Percentiles rank a stretch among this genome's conserved stretches.
These are phyloP conservation scores for Plectropomus leopardus DNA, from an alignment of 2,113 vertebrate genomes.

Conservation along the genomic window DNA sequence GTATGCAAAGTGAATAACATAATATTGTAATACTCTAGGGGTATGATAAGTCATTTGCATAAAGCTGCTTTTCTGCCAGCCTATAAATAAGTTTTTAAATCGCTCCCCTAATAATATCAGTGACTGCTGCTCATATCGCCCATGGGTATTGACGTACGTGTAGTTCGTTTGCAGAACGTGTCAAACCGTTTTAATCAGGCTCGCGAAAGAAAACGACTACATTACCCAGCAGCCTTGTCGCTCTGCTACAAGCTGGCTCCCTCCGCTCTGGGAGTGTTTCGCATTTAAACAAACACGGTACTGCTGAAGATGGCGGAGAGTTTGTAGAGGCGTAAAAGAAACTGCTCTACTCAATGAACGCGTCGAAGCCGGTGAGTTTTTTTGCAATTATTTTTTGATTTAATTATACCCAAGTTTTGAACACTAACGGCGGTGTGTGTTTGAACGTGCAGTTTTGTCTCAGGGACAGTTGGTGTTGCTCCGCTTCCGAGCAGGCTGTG, in stretches of 20 bases:
- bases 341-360: conserved; percentile 83
- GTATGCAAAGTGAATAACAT: neutral
- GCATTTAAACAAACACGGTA: conserved; percentile 90
- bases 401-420: conserved; percentile 8
- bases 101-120: conserved; percentile 79
- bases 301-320: conserved; percentile 89
- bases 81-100: conserved; percentile 81
- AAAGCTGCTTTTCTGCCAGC: conserved; percentile 51
- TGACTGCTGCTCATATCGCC: conserved; percentile 74
- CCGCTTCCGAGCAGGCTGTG: conserved; percentile 71
- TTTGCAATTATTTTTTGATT: neutral
- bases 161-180: conserved; percentile 70
- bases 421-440: conserved; percentile 3
- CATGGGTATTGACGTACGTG: conserved; percentile 76
- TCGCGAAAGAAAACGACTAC: conserved; percentile 49
- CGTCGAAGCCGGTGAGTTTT: conserved; percentile 84
- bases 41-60: conserved; percentile 21
- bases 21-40: neutral
- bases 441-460: conserved; percentile 18
- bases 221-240: conserved; percentile 79
- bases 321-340: conserved; percentile 85
- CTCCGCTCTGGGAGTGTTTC: conserved; percentile 89
- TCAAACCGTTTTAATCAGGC: neutral
- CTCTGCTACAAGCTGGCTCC: conserved; percentile 78
- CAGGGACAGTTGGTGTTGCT: conserved; percentile 55